Conservation (phyloP, 1,140 invertebrate genomes). For the Drosophila pachea region DNA sequence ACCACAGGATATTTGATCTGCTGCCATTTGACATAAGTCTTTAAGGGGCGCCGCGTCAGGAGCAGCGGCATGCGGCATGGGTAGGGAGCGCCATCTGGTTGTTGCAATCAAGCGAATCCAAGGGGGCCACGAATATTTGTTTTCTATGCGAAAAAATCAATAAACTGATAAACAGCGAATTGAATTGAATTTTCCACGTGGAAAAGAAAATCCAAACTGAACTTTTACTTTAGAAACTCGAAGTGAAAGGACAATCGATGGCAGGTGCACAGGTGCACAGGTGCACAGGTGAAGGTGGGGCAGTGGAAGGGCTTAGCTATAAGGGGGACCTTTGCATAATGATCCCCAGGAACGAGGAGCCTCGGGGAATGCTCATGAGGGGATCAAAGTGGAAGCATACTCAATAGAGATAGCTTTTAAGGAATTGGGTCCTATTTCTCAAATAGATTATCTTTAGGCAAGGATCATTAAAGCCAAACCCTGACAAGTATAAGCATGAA, state of each 20-base stretch:
- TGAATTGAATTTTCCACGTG: conserved; percentile 39
- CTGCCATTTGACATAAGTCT: conserved; percentile 74
- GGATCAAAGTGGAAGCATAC: too few species aligned
- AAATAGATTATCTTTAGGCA: too few species aligned
- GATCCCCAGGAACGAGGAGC: too few species aligned
- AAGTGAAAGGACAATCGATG: conserved; percentile 13
- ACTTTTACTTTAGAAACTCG: conserved; percentile 53
- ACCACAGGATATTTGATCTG: conserved; percentile 77
- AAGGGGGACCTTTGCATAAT: too few species aligned
- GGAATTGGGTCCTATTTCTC: too few species aligned
- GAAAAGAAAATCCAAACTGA: conserved; percentile 16
- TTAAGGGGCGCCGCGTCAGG: conserved; percentile 36
- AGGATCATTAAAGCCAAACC: too few species aligned
- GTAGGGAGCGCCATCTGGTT: too few species aligned
- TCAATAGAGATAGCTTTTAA: neutral
- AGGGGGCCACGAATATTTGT: conserved; percentile 32
- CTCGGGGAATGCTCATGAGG: too few species aligned
- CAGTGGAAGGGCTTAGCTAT: too few species aligned
- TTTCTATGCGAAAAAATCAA: conserved; percentile 63
- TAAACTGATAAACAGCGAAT: conserved; percentile 69
- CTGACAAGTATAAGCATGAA: too few species aligned
- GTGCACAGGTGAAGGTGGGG: too few species aligned
- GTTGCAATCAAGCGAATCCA: conserved; percentile 28
- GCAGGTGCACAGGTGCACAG: neutral
- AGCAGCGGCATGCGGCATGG: too few species aligned